Conservation (phyloP, 2,797 vertebrate species). For the Leptatherina wallacei region DNA sequence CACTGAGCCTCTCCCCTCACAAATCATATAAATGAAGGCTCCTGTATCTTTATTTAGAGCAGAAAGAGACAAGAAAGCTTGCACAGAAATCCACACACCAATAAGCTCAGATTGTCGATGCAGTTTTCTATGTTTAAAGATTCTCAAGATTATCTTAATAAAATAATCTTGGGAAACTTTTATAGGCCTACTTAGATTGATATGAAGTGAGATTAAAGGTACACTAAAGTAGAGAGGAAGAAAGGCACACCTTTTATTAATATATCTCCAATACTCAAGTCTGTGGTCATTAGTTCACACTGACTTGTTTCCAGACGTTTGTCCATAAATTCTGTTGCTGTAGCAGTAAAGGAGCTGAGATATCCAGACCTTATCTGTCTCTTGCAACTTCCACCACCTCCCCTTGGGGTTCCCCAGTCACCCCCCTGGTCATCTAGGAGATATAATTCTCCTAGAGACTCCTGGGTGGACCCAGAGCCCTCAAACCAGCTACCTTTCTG, state of each 20-base stretch:
- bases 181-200: constrained; percentile 13
- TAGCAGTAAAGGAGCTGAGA: not conserved
- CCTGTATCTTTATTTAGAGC: constrained; percentile 33
- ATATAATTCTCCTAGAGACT: not conserved
- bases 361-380: not conserved
- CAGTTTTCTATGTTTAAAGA: not conserved
- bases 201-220: constrained; percentile 43
- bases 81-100: constrained; percentile 44
- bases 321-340: not conserved
- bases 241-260: not conserved
- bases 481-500: not conserved
- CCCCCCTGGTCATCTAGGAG: not conserved
- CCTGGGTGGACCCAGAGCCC: not conserved
- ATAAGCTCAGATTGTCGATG: no score
- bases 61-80: constrained; percentile 51
- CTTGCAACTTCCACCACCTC: not conserved
- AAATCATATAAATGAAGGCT: constrained; percentile 29
- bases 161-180: constrained; percentile 24
- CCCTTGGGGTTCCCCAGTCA: not conserved
- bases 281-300: constrained; percentile 3
- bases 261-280: constrained; percentile 12
- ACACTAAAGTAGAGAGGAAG: constrained; percentile 13
- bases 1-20: constrained; percentile 12
- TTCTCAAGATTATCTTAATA: constrained; percentile 1
- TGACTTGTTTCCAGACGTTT: not conserved